A percentile compares a stretch with the other conserved stretches of the same genome.
Conservation (phyloP, 1,140 invertebrate species). For the Copidosoma floridanum region DNA sequence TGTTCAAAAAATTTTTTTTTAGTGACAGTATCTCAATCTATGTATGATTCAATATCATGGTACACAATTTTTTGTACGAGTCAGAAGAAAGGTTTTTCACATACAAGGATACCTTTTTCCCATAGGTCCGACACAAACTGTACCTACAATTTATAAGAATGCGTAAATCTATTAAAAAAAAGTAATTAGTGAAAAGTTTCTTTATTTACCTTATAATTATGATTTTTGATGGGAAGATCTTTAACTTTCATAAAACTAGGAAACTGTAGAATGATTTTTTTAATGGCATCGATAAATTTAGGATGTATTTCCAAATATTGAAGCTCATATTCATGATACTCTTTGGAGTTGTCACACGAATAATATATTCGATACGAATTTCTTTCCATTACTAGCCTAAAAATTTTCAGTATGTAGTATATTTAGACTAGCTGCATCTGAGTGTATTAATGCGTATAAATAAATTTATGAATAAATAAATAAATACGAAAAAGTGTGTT, state of each 20-base stretch:
- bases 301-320: constrained; percentile 75
- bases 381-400: constrained; percentile 69
- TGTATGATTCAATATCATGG: no score
- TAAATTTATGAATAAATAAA: background rate
- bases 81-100: constrained; percentile 49
- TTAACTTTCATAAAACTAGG: constrained; percentile 74
- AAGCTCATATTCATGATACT: constrained; percentile 78
- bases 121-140: constrained; percentile 65
- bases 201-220: constrained; percentile 62
- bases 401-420: no score
- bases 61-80: no score
- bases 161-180: no score
- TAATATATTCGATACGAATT: constrained; percentile 72
- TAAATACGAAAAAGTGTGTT: background rate
- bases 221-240: constrained; percentile 66
- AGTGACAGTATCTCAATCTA: no score
- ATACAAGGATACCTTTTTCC: constrained; percentile 70
- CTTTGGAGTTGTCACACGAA: constrained; percentile 76
- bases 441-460: no score
- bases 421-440: no score
- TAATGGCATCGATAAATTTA: constrained; percentile 66
- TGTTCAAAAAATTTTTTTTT: no score
- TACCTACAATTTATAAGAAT: no score
- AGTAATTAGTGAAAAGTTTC: constrained; percentile 25
- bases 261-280: constrained; percentile 71